phyloP scores from a whole-genome alignment of 2,888 invertebrate species.

The Drosophila pegasa region DNA sequence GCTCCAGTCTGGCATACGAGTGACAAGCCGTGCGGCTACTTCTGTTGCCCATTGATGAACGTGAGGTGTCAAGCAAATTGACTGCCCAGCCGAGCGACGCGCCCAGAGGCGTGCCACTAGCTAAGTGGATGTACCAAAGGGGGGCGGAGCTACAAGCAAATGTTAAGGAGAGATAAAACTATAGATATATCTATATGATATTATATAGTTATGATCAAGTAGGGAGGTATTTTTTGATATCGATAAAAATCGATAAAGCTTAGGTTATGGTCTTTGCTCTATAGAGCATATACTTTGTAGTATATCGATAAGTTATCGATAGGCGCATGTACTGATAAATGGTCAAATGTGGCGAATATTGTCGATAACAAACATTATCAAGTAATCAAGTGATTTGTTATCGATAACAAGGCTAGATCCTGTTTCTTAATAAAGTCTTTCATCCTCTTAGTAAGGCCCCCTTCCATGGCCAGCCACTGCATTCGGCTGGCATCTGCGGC shows the following conservation, averaged over 20 bases:
- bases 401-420: neutral
- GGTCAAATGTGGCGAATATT: too few species aligned
- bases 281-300: too few species aligned
- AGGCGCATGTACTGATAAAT: too few species aligned
- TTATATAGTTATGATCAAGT: too few species aligned
- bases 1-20: constrained; percentile 19
- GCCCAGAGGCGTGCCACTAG: constrained; percentile 43
- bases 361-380: too few species aligned
- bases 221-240: too few species aligned
- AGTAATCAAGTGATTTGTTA: too few species aligned
- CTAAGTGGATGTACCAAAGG: neutral
- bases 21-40: constrained; percentile 57
- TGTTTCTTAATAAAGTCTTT: too few species aligned
- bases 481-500: constrained; percentile 30
- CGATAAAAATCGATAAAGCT: neutral
- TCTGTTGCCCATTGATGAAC: constrained; percentile 83
- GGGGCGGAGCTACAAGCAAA: neutral
- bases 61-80: constrained; percentile 84
- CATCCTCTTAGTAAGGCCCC: neutral
- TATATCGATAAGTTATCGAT: too few species aligned
- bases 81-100: constrained; percentile 63
- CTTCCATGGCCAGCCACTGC: constrained; percentile 30
- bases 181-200: too few species aligned
- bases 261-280: too few species aligned
- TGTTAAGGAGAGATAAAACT: neutral